These are phyloP conservation scores for Heliothis virescens DNA, from an alignment of 1,140 invertebrate species.

Conservation along the genomic window DNA sequence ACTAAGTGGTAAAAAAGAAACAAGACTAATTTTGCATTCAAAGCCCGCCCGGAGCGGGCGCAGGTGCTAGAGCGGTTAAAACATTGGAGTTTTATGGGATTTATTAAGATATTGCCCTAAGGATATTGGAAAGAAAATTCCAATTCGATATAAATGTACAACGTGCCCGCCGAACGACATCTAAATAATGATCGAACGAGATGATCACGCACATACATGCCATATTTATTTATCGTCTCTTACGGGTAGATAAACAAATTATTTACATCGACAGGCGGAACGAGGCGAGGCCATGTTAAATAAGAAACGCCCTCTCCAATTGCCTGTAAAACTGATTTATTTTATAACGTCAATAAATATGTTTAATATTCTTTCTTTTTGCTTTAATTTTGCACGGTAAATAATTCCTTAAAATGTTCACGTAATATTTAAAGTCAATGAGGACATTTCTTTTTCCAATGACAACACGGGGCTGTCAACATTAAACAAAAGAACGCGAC, in stretches of 20 bases:
- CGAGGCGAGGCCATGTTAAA: conserved; percentile 19
- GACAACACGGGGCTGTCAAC: conserved; percentile 39
- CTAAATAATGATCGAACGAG: conserved; percentile 54
- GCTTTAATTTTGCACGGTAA: conserved; percentile 29
- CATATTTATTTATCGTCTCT: conserved; percentile 46
- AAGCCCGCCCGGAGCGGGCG: conserved; percentile 75
- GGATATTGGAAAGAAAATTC: conserved; percentile 75
- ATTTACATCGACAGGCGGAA: conserved; percentile 28
- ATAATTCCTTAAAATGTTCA: conserved; percentile 30
- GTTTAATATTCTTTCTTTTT: neutral
- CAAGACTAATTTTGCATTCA: conserved; percentile 85
- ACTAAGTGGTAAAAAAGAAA: conserved; percentile 85
- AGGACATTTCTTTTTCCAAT: conserved; percentile 55
- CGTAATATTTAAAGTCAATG: conserved; percentile 52
- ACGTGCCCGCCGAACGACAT: conserved; percentile 44
- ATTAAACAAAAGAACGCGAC: conserved; percentile 67
- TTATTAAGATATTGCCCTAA: conserved; percentile 83
- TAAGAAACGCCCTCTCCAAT: conserved; percentile 34
- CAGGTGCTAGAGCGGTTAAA: conserved; percentile 82
- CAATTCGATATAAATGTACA: conserved; percentile 66
- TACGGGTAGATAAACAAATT: conserved; percentile 40
- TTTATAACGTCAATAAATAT: conserved; percentile 21
- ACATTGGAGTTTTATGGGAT: conserved; percentile 84
- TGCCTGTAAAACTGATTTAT: conserved; percentile 32
- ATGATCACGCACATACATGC: conserved; percentile 36